Evolutionary conservation across 2,888 invertebrate species (phyloP).

Genomic region (Sturmia bella): DNA sequence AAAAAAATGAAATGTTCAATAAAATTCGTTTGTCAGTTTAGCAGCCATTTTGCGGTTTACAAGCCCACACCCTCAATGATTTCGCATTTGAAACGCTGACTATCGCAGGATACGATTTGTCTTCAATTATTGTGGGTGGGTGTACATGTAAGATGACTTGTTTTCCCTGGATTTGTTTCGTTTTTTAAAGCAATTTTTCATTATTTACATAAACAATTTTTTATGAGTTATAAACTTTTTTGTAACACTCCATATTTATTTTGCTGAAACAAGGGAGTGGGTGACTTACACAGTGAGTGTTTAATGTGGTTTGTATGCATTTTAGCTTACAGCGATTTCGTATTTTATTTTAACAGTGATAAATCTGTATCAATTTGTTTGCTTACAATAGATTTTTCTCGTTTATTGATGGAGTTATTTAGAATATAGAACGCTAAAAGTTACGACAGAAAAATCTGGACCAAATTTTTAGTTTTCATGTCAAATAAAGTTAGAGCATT

Average conservation of each 20-base stretch:
- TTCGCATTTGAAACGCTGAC: slow-evolving; percentile 15
- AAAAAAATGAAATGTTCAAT: slow-evolving; percentile 73
- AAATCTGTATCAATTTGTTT: slow-evolving; percentile 79
- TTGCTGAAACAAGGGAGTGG: neutral
- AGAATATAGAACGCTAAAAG: neutral
- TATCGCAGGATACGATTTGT: slow-evolving; percentile 51
- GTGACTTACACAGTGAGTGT: slow-evolving; percentile 11
- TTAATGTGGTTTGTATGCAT: slow-evolving; percentile 9
- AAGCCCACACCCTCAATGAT: slow-evolving; percentile 37
- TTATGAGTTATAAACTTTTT: slow-evolving; percentile 78
- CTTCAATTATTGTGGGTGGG: neutral
- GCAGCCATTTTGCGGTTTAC: slow-evolving; percentile 81
- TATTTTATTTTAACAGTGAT: slow-evolving; percentile 72
- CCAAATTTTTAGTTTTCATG: no score
- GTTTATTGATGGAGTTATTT: slow-evolving; percentile 28
- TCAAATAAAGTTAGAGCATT: no score
- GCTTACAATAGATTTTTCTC: slow-evolving; percentile 48
- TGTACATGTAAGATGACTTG: neutral
- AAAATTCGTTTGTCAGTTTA: slow-evolving; percentile 81
- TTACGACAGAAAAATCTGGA: no score
- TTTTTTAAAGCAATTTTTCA: slow-evolving; percentile 38
- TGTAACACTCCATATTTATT: slow-evolving; percentile 76
- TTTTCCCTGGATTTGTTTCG: slow-evolving; percentile 12
- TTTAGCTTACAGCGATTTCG: slow-evolving; percentile 47
- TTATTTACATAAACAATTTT: slow-evolving; percentile 65